Conservation (phyloP, 2,113 vertebrate species). For the Charina bottae region DNA sequence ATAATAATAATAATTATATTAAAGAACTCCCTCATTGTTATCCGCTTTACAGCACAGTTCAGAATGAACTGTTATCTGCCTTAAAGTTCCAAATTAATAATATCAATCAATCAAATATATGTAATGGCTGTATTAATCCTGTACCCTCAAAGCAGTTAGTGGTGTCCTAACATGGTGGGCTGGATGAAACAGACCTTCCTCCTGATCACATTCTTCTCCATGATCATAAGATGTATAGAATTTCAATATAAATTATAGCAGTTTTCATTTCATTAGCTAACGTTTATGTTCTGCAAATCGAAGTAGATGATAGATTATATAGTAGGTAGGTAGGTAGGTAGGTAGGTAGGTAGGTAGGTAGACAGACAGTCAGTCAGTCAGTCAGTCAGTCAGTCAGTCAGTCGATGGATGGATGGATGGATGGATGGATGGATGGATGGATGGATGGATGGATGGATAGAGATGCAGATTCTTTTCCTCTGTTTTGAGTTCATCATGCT, state of each 20-base stretch:
- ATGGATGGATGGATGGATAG: no score
- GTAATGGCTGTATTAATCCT: neutral
- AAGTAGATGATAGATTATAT: no score
- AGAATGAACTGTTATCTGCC: neutral
- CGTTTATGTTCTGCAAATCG: no score
- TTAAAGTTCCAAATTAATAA: neutral
- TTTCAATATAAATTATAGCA: neutral
- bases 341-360: neutral
- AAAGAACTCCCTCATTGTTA: neutral
- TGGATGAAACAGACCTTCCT: neutral
- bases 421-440: no score
- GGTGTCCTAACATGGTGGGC: neutral
- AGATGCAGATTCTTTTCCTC: no score
- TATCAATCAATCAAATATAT: neutral
- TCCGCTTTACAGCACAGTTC: neutral
- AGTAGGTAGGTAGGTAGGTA: neutral
- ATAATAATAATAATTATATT: neutral
- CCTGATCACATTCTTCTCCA: neutral
- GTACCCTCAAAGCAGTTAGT: neutral
- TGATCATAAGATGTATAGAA: neutral
- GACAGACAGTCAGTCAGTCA: no score
- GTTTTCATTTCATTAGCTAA: neutral
- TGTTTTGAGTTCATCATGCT: no score
- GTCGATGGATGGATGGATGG: no score
- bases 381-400: no score